Evolutionary conservation across 2,797 vertebrate species (phyloP), one percentile per base, ranked within the genome.

Genomic region (Darevskia mixta): DNA sequence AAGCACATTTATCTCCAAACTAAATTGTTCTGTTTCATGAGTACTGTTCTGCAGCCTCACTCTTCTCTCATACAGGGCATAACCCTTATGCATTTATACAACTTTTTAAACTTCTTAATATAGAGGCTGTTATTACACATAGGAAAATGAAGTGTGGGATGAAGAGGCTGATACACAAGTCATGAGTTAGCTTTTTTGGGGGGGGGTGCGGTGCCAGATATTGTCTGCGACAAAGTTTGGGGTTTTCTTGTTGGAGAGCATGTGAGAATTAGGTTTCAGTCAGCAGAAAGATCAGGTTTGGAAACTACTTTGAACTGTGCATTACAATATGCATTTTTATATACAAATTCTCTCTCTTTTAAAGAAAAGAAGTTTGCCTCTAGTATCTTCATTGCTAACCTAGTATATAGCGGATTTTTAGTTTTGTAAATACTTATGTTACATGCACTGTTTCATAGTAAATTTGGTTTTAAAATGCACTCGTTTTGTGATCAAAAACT

Each of bases 391-490:
- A 97, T 97, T 97, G 97, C 97, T 98, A 96, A 97, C 97, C 94
- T 98, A 97, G 96, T 97, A 97, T 98, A 98, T 94, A 76, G 71
- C 81, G 95, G 91, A 91, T 91, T 94, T 96, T 96, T 97, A 97
- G 97, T 97, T 96, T 95, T 97, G 98, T 98, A 97, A 96, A 96
- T 97, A 97, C 95, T 97, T 97, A 97, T 77, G 83, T 96, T 98
- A 97, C 95, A 93, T 98, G 97, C 97, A 98, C 97, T 97, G 97
- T 96, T 95, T 97, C 97, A 97, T 98, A 98, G 97, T 97, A 94
- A 97, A 97, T 97, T 97, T 95, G 96, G 97, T 95, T 97, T 87
- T 97, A 96, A 98, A 98, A 98, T 98, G 97, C 98, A 98, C 98
- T 98, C 95, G 15, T 78, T 87, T 94, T 95, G 96, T 95, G 97